Base-by-base conservation (phyloP, 2,797 vertebrate species). In the Lepus oiostolus region DNA sequence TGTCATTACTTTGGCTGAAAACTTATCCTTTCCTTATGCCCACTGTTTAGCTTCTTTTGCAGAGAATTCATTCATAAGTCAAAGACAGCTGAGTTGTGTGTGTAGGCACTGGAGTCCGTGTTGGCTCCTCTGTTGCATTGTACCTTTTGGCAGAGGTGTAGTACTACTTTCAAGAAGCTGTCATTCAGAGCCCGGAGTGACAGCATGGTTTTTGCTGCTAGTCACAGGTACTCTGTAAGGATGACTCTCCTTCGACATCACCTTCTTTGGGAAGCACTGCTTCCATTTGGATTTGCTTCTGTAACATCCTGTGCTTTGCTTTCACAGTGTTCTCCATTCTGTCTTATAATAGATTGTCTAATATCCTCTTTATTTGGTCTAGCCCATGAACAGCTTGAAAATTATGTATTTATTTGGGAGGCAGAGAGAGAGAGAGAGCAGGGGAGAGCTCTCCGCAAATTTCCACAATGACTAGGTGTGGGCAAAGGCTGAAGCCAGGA, bases 91-190 rank as follows among this genome's bases (percentile, higher is more conserved):
- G 42, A 47, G 14, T 65, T 88, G 70, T 93, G 74, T 87, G 74
- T 88, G 38, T 85, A 12, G 68, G 52, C 52, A 10, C 9, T 83
- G 65, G 79, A 65, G 28, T 13, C 68, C 65, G 1, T 42, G 47
- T 16, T 58, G 54, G 14, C 19, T 58, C 54, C 54, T 58, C 6
- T 16, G 54, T 21, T 17, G 54, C 50, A 13, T 71, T 88, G 38
- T 74, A 35, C 42, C 8, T 82, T 92, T 95, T 91, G 85, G 24
- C 32, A 86, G 28, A 95, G 50, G 94, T 60, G 17, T 80, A 76
- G 87, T 96, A 75, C n/a, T 92, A 4, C 38, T 87, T 89, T 52
- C n/a, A 93, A 13, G 74, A 83, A 30, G 19, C 68, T 89, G 65
- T 91, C 38, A 35, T 0, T 81, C 47, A 85, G 68, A 80, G 24